phyloP scores from a whole-genome alignment of 2,888 invertebrate genomes.

The Amaurobius ferox region DNA sequence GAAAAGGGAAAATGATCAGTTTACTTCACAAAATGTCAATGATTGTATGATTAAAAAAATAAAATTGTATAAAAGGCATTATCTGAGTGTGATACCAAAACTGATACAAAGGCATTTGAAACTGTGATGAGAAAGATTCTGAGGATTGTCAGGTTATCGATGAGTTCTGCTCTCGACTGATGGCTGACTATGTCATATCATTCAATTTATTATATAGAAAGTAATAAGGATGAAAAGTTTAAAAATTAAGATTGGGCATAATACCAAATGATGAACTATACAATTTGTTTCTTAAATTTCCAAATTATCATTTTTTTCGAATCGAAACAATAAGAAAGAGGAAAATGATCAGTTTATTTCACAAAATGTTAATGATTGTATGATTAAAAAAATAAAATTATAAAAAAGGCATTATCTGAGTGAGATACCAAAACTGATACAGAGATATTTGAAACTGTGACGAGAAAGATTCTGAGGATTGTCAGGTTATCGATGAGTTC shows the following conservation, averaged over 20 bases:
- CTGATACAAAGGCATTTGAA: constrained; percentile 73
- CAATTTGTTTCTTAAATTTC: too few relatives aligned
- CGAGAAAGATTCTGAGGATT: constrained; percentile 72
- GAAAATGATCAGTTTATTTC: too few relatives aligned
- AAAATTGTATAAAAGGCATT: neutral
- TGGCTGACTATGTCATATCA: constrained; percentile 63
- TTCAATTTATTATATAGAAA: too few relatives aligned
- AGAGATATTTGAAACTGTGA: constrained; percentile 73
- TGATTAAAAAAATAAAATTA: neutral
- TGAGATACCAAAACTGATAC: constrained; percentile 72
- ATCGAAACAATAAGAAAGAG: too few relatives aligned
- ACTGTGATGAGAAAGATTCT: constrained; percentile 73
- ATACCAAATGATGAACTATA: too few relatives aligned
- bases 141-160: constrained; percentile 72
- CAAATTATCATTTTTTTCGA: too few relatives aligned
- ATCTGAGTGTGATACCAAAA: constrained; percentile 69
- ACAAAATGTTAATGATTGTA: neutral
- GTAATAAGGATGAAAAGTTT: too few relatives aligned
- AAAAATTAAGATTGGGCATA: too few relatives aligned
- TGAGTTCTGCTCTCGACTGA: constrained; percentile 69
- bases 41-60: neutral
- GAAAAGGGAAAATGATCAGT: too few relatives aligned
- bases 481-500: constrained; percentile 73
- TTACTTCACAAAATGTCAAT: neutral
- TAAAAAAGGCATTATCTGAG: constrained; percentile 34